These are phyloP conservation scores for Eristalinus sepulchralis DNA, from an alignment of 2,888 invertebrate genomes.

Conservation along the genomic window DNA sequence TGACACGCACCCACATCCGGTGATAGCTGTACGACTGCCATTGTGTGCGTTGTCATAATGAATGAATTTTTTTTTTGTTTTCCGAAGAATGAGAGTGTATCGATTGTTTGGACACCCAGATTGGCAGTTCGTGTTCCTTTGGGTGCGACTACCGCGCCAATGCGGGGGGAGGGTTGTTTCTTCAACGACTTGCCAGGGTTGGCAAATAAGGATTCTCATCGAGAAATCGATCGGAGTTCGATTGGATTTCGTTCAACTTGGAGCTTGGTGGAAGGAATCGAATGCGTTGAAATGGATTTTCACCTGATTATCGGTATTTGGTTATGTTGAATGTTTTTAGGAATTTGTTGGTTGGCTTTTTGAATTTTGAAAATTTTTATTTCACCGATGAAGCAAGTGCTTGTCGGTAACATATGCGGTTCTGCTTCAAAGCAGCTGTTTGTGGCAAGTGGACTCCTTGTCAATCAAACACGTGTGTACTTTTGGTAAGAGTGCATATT, in stretches of 20 bases:
- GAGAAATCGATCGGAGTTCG: background rate
- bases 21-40: background rate
- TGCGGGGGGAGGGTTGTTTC: background rate
- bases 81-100: constrained; percentile 14
- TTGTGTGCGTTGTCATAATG: constrained; percentile 7
- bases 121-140: background rate
- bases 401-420: no score
- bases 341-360: no score
- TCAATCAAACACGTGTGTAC: no score
- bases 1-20: background rate
- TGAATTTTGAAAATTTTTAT: no score
- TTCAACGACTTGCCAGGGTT: background rate
- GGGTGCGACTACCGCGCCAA: background rate
- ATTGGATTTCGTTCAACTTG: background rate
- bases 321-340: no score
- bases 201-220: background rate
- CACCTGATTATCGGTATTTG: no score
- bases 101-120: constrained; percentile 16
- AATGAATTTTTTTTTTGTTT: constrained; percentile 22
- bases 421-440: no score
- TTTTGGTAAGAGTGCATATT: no score
- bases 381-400: no score
- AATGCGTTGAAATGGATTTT: no score
- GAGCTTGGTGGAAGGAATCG: background rate
- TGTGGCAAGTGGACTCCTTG: no score